Evolutionary conservation across 2,797 vertebrate genomes (phyloP).

Genomic region (Cossypha heuglini): DNA sequence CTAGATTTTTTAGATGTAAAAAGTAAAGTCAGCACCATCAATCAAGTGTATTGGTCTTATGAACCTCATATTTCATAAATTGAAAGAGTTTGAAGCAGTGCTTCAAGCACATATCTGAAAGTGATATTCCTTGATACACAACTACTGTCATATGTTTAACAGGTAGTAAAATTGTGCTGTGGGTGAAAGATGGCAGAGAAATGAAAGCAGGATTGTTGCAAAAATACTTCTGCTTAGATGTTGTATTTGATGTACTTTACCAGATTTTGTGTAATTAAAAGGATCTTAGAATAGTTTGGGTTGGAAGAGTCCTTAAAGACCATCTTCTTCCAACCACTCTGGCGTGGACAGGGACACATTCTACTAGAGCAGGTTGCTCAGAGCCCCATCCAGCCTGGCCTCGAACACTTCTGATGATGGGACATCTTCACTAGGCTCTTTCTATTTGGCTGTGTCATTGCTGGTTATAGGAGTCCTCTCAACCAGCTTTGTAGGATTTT

Average conservation of each 20-base stretch:
- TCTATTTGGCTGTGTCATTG: neutral
- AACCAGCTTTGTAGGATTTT: neutral
- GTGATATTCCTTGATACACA: neutral
- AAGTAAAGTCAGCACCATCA: neutral
- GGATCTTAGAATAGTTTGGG: neutral
- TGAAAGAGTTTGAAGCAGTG: neutral
- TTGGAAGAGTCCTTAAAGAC: neutral
- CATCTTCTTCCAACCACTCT: neutral
- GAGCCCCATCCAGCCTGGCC: neutral
- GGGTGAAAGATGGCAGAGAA: neutral
- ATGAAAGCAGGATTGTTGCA: neutral
- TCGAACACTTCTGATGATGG: neutral
- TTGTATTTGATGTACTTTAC: neutral
- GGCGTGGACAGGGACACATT: accelerated
- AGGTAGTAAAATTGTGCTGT: neutral
- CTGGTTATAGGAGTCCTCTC: neutral
- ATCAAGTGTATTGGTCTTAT: neutral
- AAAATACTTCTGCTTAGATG: neutral
- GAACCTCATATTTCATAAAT: neutral
- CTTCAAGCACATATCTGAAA: neutral
- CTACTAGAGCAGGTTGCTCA: neutral
- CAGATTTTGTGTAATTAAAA: neutral
- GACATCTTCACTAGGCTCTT: neutral
- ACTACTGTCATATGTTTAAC: neutral
- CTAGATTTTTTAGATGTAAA: neutral